Conservation (phyloP, 2,888 invertebrate genomes). For the Marronus borbonicus region DNA sequence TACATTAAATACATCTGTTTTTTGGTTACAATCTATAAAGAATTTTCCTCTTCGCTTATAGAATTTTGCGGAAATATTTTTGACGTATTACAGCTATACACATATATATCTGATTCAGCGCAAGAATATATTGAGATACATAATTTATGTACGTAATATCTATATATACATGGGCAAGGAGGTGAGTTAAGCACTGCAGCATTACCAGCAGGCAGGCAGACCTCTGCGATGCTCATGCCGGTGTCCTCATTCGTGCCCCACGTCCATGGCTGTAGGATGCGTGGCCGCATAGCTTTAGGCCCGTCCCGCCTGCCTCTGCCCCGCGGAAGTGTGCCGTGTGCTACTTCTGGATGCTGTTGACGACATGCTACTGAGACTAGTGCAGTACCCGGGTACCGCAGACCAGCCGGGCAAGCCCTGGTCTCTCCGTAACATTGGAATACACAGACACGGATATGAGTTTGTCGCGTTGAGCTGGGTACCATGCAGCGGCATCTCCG, state of each 20-base stretch:
- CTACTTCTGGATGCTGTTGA: conserved; percentile 62
- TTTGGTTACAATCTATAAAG: no score
- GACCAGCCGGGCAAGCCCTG: neutral
- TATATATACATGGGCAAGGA: neutral
- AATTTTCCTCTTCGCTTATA: no score
- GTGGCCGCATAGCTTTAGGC: conserved; percentile 66
- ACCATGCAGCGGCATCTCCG: no score
- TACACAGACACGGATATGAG: neutral
- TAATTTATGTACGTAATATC: no score
- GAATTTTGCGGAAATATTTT: no score
- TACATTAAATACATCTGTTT: no score
- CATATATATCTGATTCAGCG: no score
- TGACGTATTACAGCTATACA: no score
- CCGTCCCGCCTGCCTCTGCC: conserved; percentile 56
- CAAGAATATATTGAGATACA: no score
- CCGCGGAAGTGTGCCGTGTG: conserved; percentile 66
- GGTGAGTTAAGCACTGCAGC: neutral
- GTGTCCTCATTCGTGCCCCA: conserved; percentile 67
- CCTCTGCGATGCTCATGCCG: conserved; percentile 55
- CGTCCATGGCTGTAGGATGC: conserved; percentile 69
- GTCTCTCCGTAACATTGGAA: no score
- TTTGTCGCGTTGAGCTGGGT: neutral
- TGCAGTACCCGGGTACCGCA: neutral
- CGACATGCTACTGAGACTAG: conserved; percentile 29
- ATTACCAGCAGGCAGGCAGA: neutral